Percentiles rank a stretch among this genome's conserved stretches.
These are phyloP conservation scores for Zelostemma sp. DNA, from an alignment of 1,140 invertebrate genomes.

Conservation along the genomic window DNA sequence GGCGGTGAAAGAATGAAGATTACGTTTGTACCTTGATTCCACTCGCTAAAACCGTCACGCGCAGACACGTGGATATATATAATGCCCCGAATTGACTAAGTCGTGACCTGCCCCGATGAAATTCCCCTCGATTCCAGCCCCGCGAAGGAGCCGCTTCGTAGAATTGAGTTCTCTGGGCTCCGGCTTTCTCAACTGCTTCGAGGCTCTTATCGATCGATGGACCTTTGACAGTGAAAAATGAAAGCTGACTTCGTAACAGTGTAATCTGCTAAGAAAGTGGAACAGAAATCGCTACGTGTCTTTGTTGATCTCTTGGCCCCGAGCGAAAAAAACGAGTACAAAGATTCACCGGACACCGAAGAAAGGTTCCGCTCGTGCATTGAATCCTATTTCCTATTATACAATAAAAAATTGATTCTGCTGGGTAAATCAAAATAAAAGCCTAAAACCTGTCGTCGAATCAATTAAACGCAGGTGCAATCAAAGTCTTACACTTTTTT, in stretches of 20 bases:
- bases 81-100: slow-evolving; percentile 25
- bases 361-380: no score
- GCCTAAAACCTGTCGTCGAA: no score
- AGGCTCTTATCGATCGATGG: slow-evolving; percentile 48
- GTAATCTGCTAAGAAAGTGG: slow-evolving; percentile 42
- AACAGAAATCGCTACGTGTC: slow-evolving; percentile 46
- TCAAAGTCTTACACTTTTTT: no score
- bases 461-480: no score
- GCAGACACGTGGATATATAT: slow-evolving; percentile 17
- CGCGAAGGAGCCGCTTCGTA: slow-evolving; percentile 30
- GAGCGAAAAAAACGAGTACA: no score
- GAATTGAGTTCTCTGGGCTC: slow-evolving; percentile 43
- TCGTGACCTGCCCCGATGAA: slow-evolving; percentile 32
- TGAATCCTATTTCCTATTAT: no score
- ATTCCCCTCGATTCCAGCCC: slow-evolving; percentile 27
- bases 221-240: slow-evolving; percentile 53
- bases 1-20: slow-evolving; percentile 33
- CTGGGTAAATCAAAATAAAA: no score
- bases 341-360: no score
- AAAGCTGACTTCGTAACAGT: slow-evolving; percentile 40
- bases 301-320: slow-evolving; percentile 45
- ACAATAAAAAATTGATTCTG: no score
- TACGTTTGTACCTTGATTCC: slow-evolving; percentile 17
- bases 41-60: slow-evolving; percentile 27
- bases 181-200: slow-evolving; percentile 37